Conservation (phyloP, 2,113 vertebrate genomes). For the Malurus cyaneus region DNA sequence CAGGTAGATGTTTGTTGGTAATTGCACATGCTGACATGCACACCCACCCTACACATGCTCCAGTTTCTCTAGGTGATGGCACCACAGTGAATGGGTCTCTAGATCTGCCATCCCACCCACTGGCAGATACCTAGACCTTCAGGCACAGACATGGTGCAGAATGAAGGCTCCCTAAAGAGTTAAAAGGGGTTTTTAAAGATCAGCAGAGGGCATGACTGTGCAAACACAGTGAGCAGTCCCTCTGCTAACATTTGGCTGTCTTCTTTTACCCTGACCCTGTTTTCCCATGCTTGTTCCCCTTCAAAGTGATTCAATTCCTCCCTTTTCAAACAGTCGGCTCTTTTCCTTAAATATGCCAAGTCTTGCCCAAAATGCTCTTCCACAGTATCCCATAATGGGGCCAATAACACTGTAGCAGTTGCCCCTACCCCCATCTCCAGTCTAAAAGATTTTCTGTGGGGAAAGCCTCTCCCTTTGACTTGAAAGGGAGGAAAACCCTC, state of each 20-base stretch:
- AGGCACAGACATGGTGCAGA: neutral
- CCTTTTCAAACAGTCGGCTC: neutral
- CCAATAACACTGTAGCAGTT: neutral
- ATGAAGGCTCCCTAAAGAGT: accelerated
- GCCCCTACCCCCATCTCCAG: no score
- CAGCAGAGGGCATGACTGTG: no score
- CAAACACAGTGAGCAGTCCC: neutral
- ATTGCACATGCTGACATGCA: neutral
- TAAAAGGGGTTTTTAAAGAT: neutral
- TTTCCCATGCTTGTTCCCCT: neutral
- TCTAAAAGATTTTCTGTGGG: neutral
- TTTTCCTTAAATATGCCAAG: neutral
- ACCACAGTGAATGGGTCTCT: neutral
- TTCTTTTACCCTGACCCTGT: neutral
- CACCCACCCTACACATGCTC: neutral
- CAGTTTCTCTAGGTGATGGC: neutral
- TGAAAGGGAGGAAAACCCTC: neutral
- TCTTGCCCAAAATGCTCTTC: neutral
- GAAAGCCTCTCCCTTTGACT: neutral
- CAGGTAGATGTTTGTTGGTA: neutral
- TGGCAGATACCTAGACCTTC: neutral
- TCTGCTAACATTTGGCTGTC: neutral
- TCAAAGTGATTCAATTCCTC: neutral
- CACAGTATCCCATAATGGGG: neutral
- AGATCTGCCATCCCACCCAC: neutral